Conservation (phyloP, 1,140 invertebrate genomes). For the Anagrus nilaparvatae region DNA sequence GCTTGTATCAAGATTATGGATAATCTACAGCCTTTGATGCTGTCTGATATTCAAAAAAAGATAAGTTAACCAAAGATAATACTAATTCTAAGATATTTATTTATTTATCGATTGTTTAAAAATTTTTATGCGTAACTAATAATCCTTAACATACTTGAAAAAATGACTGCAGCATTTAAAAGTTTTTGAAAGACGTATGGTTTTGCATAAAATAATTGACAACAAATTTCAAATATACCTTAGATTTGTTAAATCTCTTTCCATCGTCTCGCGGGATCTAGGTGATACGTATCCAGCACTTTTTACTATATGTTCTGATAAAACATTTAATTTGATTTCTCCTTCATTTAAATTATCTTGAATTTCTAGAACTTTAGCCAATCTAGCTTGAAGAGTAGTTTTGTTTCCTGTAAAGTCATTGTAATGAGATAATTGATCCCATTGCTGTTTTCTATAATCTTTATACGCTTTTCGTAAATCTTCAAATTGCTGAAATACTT, state of each 20-base stretch:
- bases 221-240: slow-evolving; percentile 37
- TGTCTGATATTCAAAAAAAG: too few relatives aligned
- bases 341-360: slow-evolving; percentile 66
- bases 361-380: slow-evolving; percentile 66
- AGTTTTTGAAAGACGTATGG: neutral
- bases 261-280: slow-evolving; percentile 69
- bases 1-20: too few relatives aligned
- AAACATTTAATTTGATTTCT: slow-evolving; percentile 56
- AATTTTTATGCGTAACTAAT: too few relatives aligned
- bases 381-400: slow-evolving; percentile 57
- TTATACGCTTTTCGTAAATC: slow-evolving; percentile 76
- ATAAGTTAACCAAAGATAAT: too few relatives aligned
- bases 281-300: slow-evolving; percentile 57
- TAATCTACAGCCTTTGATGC: too few relatives aligned
- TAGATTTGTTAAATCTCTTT: slow-evolving; percentile 64
- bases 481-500: slow-evolving; percentile 72
- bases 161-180: neutral
- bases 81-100: too few relatives aligned
- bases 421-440: slow-evolving; percentile 67
- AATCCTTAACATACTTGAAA: neutral
- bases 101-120: too few relatives aligned
- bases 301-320: slow-evolving; percentile 57
- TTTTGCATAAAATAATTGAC: neutral
- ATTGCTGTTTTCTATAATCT: slow-evolving; percentile 79
- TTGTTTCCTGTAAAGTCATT: slow-evolving; percentile 78